Evolutionary conservation across 2,113 vertebrate species (phyloP), one percentile per base, ranked within the genome.

Genomic region (Gallinago paraguaiae): DNA sequence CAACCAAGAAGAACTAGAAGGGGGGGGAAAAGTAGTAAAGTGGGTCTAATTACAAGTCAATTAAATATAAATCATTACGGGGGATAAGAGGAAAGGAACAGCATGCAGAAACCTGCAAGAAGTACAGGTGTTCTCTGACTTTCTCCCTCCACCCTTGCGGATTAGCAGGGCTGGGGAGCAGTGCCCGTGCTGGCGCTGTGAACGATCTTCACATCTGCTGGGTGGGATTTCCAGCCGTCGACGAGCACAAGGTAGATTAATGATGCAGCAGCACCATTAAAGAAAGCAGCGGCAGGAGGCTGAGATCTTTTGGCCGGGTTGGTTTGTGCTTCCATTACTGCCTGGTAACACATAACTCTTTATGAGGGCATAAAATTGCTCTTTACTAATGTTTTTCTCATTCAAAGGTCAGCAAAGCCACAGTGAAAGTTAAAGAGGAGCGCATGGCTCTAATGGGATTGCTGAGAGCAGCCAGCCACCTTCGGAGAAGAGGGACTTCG

Each of bases 41-140:
- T 16, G 31, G 15, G 35, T 93, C 61, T 92, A 96, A 93, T 97
- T 89, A 93, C 57, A 86, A 96, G 79, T 92, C 84, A 91, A 87
- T 96, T 93, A 96, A 95, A 81, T 72, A 93, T 60, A 68, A 96
- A 96, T 89, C 65, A 61, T 59, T 71, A 65, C 67, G 63, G 67
- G 67, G 91, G 71, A 61, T 84, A 78, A 76, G 82, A 90, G 45
- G 33, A 87, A 95, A 76, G 71, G 20, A 92, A 39, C 7, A 88
- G 67, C 53, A 41, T 91, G 94, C 82, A 85, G 46, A 88, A 92
- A 88, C 92, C 75, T 88, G 91, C 5, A 76, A 91, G 88, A 88
- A 88, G 61, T 86, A 69, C 86, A 95, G 88, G 70, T 88, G 91
- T 87, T 94, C 53, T 56, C 64, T 37, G 16, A 35, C 57, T 93